These are phyloP conservation scores for Phortica okadai DNA, from an alignment of 2,888 invertebrate genomes.

Conservation along the genomic window DNA sequence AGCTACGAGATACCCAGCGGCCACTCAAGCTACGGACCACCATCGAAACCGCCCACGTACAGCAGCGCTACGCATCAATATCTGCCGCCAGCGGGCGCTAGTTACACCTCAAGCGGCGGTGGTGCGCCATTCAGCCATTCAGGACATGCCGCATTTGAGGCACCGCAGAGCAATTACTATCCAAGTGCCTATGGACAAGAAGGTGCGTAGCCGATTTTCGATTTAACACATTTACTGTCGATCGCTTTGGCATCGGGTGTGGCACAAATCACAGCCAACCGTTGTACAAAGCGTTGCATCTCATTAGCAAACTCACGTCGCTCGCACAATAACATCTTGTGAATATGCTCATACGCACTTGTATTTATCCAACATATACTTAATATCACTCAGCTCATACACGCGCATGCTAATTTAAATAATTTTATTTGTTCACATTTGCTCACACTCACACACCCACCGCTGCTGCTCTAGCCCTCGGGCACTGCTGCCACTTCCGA, in stretches of 20 bases:
- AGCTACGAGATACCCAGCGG: constrained; percentile 74
- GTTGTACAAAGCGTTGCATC: neutral
- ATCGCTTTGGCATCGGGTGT: neutral
- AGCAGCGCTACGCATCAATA: constrained; percentile 74
- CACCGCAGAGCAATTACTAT: constrained; percentile 72
- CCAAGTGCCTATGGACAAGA: constrained; percentile 74
- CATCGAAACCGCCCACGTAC: constrained; percentile 73
- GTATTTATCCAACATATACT: constrained; percentile 18
- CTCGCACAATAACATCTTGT: neutral
- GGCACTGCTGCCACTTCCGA: constrained; percentile 22
- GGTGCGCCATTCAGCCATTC: constrained; percentile 70
- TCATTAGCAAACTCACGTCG: neutral
- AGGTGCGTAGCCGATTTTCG: constrained; percentile 65
- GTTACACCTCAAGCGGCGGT: constrained; percentile 54
- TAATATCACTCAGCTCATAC: neutral
- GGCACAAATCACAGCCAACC: neutral
- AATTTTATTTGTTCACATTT: constrained; percentile 8
- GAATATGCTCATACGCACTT: neutral
- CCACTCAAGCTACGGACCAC: constrained; percentile 74
- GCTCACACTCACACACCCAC: constrained; percentile 1
- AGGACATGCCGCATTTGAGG: constrained; percentile 74
- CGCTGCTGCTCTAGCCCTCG: neutral
- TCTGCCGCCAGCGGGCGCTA: constrained; percentile 70
- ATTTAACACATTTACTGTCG: neutral
- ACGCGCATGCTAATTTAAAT: constrained; percentile 30